Percentiles rank a stretch among this genome's conserved stretches.
phyloP scores from a whole-genome alignment of 2,888 invertebrate species.

The Pantelozetes paolii region DNA sequence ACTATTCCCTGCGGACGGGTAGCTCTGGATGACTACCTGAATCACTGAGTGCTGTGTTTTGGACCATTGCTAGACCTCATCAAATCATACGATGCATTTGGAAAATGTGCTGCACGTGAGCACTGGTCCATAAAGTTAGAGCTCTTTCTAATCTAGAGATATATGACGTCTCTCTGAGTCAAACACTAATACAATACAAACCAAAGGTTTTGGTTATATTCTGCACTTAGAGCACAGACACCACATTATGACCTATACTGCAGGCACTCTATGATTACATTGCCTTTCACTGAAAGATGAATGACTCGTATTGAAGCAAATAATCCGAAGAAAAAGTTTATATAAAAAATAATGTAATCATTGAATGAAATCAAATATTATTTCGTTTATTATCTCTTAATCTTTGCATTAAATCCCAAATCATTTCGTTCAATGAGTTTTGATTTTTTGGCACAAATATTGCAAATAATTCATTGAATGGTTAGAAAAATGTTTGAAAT shows the following conservation, averaged over 20 bases:
- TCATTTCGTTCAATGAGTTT: too few relatives aligned
- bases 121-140: constrained; percentile 32
- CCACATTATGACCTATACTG: constrained; percentile 5
- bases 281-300: neutral
- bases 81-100: constrained; percentile 36
- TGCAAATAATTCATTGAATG: too few relatives aligned
- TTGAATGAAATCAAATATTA: neutral
- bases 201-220: too few relatives aligned
- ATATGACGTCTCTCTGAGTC: constrained; percentile 23
- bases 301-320: neutral
- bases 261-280: constrained; percentile 27
- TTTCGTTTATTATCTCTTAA: neutral
- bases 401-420: constrained; percentile 3
- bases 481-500: too few relatives aligned
- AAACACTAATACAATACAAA: constrained; percentile 6
- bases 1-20: constrained; percentile 16
- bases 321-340: neutral
- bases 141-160: constrained; percentile 16
- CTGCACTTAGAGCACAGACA: constrained; percentile 1
- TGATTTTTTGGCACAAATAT: too few relatives aligned
- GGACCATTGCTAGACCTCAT: constrained; percentile 32
- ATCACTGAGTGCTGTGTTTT: constrained; percentile 29
- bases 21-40: constrained; percentile 29
- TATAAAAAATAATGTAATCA: constrained; percentile 1
- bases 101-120: constrained; percentile 34